Evolutionary conservation across 2,113 vertebrate species (phyloP), one percentile per base, ranked within the genome.

Genomic region (Hydropotes inermis): DNA sequence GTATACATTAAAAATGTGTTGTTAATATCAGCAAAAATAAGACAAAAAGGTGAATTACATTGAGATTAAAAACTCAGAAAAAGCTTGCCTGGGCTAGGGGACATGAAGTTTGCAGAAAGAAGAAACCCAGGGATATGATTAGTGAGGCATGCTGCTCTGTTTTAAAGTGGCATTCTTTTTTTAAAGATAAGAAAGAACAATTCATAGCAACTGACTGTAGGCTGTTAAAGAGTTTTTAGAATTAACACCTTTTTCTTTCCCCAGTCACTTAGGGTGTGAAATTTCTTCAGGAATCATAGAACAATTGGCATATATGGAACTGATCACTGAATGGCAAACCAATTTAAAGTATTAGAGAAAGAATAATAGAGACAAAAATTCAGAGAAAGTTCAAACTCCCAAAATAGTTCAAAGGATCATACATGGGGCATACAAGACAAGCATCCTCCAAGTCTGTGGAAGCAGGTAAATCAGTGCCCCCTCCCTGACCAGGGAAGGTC

Each of bases 31-130:
- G 15, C 64, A 92, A 5, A 55, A 91, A 70, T 95, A 87, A 89
- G 30, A 89, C 79, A 92, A 79, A 83, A 52, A 39, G 1, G 74
- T 81, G 58, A 95, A 79, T 67, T 52, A 10, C 61, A 19, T 0
- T 76, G 45, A 86, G 47, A 94, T 84, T 90, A 57, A 96, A 94
- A 94, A 39, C 55, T 87, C 55, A 95, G 85, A 89, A 87, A 83
- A 82, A 58, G 5, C 39, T 89, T 92, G 36, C 28, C 33, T 95
- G 52, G 21, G 25, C 25, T 91, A 45, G 19, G 60, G 45, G 12
- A 27, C 43, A 52, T 81, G 27, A 16, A 21, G 4, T 50, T 60
- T 70, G 21, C 28, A 88, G 61, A 47, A 93, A 95, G 82, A 96
- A 74, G 78, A 84, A 93, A 78, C 54, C n/a, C 15, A 82, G 36